Evolutionary conservation across 2,113 vertebrate species (phyloP).

Genomic region (Zonotrichia leucophrys): DNA sequence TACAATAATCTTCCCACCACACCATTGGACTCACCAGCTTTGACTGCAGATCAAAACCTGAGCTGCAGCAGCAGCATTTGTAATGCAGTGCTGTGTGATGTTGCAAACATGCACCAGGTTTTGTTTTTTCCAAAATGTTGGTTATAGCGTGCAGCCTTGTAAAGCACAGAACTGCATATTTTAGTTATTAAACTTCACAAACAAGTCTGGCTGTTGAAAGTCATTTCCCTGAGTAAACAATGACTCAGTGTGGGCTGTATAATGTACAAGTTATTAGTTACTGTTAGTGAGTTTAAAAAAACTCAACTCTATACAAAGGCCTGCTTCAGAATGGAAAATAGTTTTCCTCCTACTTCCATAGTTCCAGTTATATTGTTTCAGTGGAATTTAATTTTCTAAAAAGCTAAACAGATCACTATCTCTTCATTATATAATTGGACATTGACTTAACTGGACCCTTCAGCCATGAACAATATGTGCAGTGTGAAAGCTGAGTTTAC

Average conservation of each 20-base stretch:
- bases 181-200: constrained; percentile 30
- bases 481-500: neutral
- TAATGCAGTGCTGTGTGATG: neutral
- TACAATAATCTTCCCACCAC: neutral
- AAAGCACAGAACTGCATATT: constrained; percentile 23
- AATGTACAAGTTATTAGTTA: constrained; percentile 55
- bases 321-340: constrained; percentile 46
- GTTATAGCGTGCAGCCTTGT: constrained; percentile 7
- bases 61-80: neutral
- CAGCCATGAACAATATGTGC: neutral
- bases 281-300: constrained; percentile 31
- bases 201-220: constrained; percentile 58
- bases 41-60: neutral
- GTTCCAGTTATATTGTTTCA: constrained; percentile 2
- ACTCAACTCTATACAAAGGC: constrained; percentile 26
- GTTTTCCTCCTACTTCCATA: constrained; percentile 33
- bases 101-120: neutral
- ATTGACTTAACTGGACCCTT: neutral
- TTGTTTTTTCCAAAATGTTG: neutral
- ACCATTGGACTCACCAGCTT: neutral
- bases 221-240: constrained; percentile 57
- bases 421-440: neutral
- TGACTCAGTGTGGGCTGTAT: constrained; percentile 43
- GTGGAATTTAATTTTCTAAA: constrained; percentile 40
- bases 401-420: constrained; percentile 42